phyloP scores from a whole-genome alignment of 2,888 invertebrate genomes.

The Ochropacha duplaris region DNA sequence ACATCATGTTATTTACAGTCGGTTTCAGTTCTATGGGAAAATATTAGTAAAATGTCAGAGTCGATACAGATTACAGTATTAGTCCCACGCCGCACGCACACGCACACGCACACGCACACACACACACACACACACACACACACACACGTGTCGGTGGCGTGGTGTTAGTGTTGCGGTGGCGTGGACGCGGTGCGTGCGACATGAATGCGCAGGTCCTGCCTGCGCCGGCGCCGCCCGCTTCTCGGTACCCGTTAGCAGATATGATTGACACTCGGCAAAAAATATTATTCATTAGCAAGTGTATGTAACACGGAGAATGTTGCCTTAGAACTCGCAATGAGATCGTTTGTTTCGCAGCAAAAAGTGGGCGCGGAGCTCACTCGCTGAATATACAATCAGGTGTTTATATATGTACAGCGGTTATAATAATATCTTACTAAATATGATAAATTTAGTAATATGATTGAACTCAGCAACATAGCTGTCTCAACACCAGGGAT shows the following conservation, averaged over 20 bases:
- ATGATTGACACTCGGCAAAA: slow-evolving; percentile 51
- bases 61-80: neutral
- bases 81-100: neutral
- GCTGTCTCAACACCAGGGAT: no score
- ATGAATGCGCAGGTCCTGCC: slow-evolving; percentile 1
- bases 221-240: slow-evolving; percentile 22
- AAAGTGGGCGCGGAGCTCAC: slow-evolving; percentile 24
- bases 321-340: slow-evolving; percentile 32
- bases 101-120: neutral
- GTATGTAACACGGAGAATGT: slow-evolving; percentile 35
- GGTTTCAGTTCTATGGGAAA: neutral
- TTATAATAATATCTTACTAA: neutral
- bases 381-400: slow-evolving; percentile 11
- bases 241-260: slow-evolving; percentile 32
- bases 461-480: no score
- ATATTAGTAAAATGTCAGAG: neutral
- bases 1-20: neutral
- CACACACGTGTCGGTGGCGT: neutral
- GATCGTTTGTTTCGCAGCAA: slow-evolving; percentile 38
- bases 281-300: slow-evolving; percentile 42
- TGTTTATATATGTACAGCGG: slow-evolving; percentile 6
- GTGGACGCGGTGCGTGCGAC: neutral
- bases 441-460: neutral
- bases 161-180: no score
- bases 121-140: neutral